Percentiles rank a stretch among this genome's conserved stretches.
phyloP scores from a whole-genome alignment of 2,888 invertebrate species.

The Zootermopsis nevadensis region DNA sequence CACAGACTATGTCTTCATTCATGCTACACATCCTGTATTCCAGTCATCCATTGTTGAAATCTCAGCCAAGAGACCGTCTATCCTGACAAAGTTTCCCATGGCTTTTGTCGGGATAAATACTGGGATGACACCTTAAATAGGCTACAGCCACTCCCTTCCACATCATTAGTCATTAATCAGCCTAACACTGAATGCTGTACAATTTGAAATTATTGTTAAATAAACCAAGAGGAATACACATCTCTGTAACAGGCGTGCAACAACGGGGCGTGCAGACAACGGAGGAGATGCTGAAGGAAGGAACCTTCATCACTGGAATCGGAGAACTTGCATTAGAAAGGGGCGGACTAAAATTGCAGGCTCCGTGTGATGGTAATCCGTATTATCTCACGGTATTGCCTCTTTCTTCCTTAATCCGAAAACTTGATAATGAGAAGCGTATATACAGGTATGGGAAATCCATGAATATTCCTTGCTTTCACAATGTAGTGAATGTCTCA shows the following conservation, averaged over 20 bases:
- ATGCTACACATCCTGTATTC: too few relatives aligned
- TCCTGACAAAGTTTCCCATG: background rate
- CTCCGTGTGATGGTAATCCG: constrained; percentile 76
- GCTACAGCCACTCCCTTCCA: too few relatives aligned
- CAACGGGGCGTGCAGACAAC: constrained; percentile 88
- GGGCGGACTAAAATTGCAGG: constrained; percentile 73
- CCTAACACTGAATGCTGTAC: too few relatives aligned
- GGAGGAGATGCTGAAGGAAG: constrained; percentile 86
- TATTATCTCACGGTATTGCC: constrained; percentile 85
- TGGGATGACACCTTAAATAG: too few relatives aligned
- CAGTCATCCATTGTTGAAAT: background rate
- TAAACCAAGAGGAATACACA: too few relatives aligned
- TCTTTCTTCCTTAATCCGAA: constrained; percentile 77
- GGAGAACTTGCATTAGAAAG: constrained; percentile 81
- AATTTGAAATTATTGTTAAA: too few relatives aligned
- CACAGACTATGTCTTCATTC: too few relatives aligned
- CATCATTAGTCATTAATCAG: too few relatives aligned
- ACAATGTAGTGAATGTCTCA: too few relatives aligned
- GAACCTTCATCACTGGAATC: constrained; percentile 81
- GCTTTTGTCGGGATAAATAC: background rate
- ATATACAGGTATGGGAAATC: constrained; percentile 70
- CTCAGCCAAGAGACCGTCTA: too few relatives aligned
- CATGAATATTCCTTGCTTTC: too few relatives aligned
- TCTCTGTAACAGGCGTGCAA: constrained; percentile 67
- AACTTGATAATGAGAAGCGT: constrained; percentile 76